Evolutionary conservation across 2,113 vertebrate genomes (phyloP), one percentile per base, ranked within the genome.

Genomic region (Ictalurus furcatus): DNA sequence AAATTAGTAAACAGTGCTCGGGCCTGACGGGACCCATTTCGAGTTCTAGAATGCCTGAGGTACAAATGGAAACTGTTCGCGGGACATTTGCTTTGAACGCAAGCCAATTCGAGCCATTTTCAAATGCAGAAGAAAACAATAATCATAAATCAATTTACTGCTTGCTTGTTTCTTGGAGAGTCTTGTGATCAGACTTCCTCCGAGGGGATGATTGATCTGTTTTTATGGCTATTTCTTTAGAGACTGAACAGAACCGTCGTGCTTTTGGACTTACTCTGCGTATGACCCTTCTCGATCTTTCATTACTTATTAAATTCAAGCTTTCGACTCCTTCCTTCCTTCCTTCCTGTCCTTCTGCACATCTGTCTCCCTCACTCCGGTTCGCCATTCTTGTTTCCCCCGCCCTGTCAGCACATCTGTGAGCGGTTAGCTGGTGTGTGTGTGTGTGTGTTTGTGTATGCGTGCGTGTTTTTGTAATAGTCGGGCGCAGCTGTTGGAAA

Each of bases 401-500:
- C 56, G 30, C 34, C 54, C 34, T 76, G 56, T 79, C 65, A 80
- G 44, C 82, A 63, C 88, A 88, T 88, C 86, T 89, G 88, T 86
- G 59, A 86, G 74, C 63, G 19, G 76, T 88, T 88, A 88, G 40
- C 79, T 37, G 14, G 17, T 3, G 71, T 54, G 37, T 52, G 30
- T 69, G 76, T 87, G 83, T 84, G 76, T 48, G 84, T 88, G 34
- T 90, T 34, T 65, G 34, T 48, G 34, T 34, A 34, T 34, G 30
- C 59, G 76, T 87, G 86, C 63, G 76, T 48, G 84, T 88, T 44
- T 90, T n/a, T 67, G 9, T 30, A 6, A 81, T 54, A 74, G 79
- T 54, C 69, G 85, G 28, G 61, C 28, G 81, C 85, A 90, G 58
- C 59, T 84, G 82, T 58, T 37, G 71, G 79, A 85, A 88, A 88